phyloP scores from a whole-genome alignment of 2,113 vertebrate genomes.

The Callorhinus ursinus region DNA sequence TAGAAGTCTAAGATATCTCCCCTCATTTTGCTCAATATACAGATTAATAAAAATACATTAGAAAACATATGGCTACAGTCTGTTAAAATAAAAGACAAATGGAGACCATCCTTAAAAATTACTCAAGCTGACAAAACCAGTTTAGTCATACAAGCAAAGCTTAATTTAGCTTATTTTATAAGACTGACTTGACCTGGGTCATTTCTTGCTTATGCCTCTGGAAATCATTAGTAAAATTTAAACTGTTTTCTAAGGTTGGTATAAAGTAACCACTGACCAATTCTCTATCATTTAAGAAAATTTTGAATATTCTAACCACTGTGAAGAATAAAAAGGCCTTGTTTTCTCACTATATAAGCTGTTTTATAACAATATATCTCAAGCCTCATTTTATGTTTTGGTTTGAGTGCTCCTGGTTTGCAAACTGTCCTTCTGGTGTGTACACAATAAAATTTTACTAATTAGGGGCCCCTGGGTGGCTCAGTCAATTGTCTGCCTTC shows the following conservation, averaged over 20 bases:
- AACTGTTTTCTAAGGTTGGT: background rate
- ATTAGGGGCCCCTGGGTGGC: background rate
- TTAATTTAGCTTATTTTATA: background rate
- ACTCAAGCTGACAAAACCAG: background rate
- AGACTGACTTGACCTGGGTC: background rate
- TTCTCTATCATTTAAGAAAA: background rate
- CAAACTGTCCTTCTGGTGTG: background rate
- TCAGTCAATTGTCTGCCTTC: background rate
- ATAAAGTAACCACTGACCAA: background rate
- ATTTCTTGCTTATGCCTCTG: background rate
- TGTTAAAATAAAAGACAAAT: background rate
- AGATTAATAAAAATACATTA: slow-evolving; percentile 26
- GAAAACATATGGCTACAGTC: background rate
- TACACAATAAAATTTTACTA: background rate
- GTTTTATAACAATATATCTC: background rate
- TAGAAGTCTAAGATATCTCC: background rate
- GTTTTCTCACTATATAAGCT: background rate
- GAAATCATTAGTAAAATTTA: background rate
- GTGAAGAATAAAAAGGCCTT: background rate
- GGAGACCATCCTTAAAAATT: background rate
- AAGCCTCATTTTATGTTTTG: background rate
- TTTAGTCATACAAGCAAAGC: background rate
- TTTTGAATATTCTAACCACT: background rate
- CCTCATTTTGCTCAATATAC: slow-evolving; percentile 44
- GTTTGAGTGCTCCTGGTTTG: background rate